A percentile compares a stretch with the other conserved stretches of the same genome.
phyloP scores from a whole-genome alignment of 2,888 invertebrate genomes.

The Catocala fraxini region DNA sequence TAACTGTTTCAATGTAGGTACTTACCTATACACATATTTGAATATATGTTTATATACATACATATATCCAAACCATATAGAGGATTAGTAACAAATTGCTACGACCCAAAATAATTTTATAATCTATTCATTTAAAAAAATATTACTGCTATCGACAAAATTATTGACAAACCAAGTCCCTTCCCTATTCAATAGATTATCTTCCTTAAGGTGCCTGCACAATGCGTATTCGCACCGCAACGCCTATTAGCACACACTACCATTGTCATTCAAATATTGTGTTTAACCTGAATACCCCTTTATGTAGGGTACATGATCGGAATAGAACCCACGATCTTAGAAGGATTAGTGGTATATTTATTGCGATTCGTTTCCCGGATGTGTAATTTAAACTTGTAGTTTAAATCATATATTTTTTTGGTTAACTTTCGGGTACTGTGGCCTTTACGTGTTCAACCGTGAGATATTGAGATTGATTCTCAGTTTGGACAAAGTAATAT shows the following conservation, averaged over 20 bases:
- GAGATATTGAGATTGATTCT: too few species aligned
- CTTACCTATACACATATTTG: too few species aligned
- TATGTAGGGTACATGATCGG: slow-evolving; percentile 57
- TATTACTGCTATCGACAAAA: neutral
- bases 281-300: slow-evolving; percentile 76
- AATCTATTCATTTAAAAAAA: too few species aligned
- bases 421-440: too few species aligned
- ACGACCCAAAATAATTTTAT: too few species aligned
- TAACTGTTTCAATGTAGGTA: too few species aligned
- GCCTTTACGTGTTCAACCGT: too few species aligned
- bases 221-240: slow-evolving; percentile 81
- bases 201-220: slow-evolving; percentile 63
- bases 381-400: slow-evolving; percentile 27
- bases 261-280: slow-evolving; percentile 82
- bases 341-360: slow-evolving; percentile 45
- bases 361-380: slow-evolving; percentile 49
- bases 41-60: too few species aligned
- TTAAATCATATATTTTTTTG: too few species aligned
- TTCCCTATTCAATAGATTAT: slow-evolving; percentile 69
- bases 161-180: slow-evolving; percentile 36
- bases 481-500: too few species aligned
- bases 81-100: too few species aligned
- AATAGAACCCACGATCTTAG: slow-evolving; percentile 60
- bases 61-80: too few species aligned
- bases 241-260: slow-evolving; percentile 77